phyloP scores from a whole-genome alignment of 2,888 invertebrate species.

The Zaprionus obscuricornis region DNA sequence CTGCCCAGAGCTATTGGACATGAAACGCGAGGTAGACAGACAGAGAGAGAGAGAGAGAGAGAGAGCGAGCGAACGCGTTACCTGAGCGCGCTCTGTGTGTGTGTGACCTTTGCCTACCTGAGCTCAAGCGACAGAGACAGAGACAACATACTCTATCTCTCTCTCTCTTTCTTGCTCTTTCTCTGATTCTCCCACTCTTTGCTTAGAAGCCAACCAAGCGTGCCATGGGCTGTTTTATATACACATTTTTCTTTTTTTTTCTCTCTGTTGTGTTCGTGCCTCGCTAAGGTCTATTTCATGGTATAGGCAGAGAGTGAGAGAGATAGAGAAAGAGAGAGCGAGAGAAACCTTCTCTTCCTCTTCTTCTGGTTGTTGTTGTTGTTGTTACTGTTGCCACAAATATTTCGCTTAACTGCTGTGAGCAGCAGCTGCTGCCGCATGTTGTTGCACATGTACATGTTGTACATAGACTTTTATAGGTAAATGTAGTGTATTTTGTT shows the following conservation, averaged over 20 bases:
- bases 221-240: slow-evolving; percentile 32
- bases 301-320: slow-evolving; percentile 2
- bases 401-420: too few species aligned
- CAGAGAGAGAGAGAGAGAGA: background rate
- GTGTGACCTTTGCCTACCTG: slow-evolving; percentile 45
- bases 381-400: too few species aligned
- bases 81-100: slow-evolving; percentile 26
- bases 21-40: slow-evolving; percentile 23
- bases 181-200: slow-evolving; percentile 7
- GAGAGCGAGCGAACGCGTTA: slow-evolving; percentile 24
- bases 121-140: slow-evolving; percentile 2
- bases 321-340: too few species aligned
- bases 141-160: slow-evolving; percentile 4
- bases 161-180: slow-evolving; percentile 7
- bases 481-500: too few species aligned
- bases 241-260: too few species aligned
- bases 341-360: too few species aligned
- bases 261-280: background rate
- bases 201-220: slow-evolving; percentile 52
- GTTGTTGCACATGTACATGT: too few species aligned
- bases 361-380: too few species aligned
- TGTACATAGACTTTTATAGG: too few species aligned
- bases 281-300: slow-evolving; percentile 11
- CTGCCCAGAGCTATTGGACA: slow-evolving; percentile 49
- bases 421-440: too few species aligned